These are phyloP conservation scores for Dryoscopus gambensis DNA, from an alignment of 2,113 vertebrate species.

Conservation along the genomic window DNA sequence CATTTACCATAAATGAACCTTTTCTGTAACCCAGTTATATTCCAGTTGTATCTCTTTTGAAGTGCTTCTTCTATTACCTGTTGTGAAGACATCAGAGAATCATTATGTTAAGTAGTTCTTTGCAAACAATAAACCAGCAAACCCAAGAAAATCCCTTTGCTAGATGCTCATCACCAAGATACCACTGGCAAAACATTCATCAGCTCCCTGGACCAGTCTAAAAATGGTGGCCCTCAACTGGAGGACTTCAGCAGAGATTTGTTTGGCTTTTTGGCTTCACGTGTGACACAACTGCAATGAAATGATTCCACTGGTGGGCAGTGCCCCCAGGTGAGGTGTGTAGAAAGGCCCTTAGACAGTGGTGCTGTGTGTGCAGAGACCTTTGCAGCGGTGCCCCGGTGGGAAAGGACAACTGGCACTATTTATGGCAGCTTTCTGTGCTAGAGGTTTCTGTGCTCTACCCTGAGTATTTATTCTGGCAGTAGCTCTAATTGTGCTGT, in stretches of 20 bases:
- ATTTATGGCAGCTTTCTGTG: neutral
- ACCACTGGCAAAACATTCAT: neutral
- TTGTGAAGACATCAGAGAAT: conserved; percentile 39
- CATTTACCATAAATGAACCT: neutral
- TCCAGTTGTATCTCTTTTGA: neutral
- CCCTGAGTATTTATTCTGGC: neutral
- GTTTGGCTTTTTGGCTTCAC: neutral
- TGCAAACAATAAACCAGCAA: conserved; percentile 51
- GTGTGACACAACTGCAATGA: neutral
- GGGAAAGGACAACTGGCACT: neutral
- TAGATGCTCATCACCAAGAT: neutral
- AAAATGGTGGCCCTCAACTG: neutral
- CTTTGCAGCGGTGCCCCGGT: fast-evolving
- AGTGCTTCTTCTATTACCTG: neutral
- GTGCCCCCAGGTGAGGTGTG: neutral
- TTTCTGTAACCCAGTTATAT: neutral
- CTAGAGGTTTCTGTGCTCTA: neutral
- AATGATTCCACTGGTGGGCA: neutral
- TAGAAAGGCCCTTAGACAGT: neutral
- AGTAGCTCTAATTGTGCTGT: neutral
- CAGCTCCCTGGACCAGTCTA: neutral
- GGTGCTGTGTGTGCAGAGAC: neutral
- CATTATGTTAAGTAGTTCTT: conserved; percentile 34
- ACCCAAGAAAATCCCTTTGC: neutral
- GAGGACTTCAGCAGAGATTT: neutral